Evolutionary conservation across 2,113 vertebrate species (phyloP), one percentile per base, ranked within the genome.

Genomic region (Rhinopomastus cyanomelas): DNA sequence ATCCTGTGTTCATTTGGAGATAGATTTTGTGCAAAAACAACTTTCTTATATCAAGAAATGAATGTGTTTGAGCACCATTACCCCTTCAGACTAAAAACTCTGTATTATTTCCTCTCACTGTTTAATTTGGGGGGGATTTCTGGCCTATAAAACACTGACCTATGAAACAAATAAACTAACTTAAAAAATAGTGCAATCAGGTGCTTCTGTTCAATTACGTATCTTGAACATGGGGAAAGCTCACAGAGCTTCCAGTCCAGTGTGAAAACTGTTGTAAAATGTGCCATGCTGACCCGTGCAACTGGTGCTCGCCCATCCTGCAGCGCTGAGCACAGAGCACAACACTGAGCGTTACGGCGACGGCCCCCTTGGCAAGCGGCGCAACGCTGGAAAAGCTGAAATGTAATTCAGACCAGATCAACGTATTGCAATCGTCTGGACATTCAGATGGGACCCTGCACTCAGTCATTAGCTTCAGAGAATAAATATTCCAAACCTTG

Each of bases 221-320:
- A 57, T 39, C 93, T 30, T 66, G 39, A 68, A 56, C 0, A 0
- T 25, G 0, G 0, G 72, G 26, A 81, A 80, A 78, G n/a, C 23
- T n/a, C 59, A 8, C 16, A 87, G 12, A 49, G 65, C 76, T 81
- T 85, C 29, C 52, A 67, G 7, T 48, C 57, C 55, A 75, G 16
- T 19, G 37, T 2, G 25, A 81, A 84, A 81, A 60, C 8, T 39
- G 34, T 20, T 57, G 34, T 56, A 32, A 72, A 81, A 39, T 7
- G 6, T 42, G 16, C 49, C 32, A 23, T 75, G 48, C 17, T 86
- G 29, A 57, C 49, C 27, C 12, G 21, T 32, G 32, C 27, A 46
- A 61, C 36, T 48, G 6, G 16, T 48, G 32, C 5, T 22, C 37
- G 83, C 34, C 22, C 51, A 71, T 49, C 34, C 19, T 52, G 27